phyloP scores from a whole-genome alignment of 2,113 vertebrate genomes.

The Gavialis gangeticus region DNA sequence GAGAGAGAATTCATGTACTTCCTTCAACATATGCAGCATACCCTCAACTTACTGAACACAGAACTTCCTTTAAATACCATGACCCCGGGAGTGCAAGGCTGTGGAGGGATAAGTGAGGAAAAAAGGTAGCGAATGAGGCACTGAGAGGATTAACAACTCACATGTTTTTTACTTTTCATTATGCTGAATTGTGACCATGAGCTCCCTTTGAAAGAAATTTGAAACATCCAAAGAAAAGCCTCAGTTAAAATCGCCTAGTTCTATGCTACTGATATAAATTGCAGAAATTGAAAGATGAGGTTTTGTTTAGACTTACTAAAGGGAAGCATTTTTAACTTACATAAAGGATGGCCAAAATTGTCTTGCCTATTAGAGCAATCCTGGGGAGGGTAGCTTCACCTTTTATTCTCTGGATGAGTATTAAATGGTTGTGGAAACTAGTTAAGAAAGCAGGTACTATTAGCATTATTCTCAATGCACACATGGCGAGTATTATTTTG shows the following conservation, averaged over 20 bases:
- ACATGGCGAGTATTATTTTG: neutral
- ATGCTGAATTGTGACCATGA: neutral
- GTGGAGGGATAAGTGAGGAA: neutral
- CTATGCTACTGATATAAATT: neutral
- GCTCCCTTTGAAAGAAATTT: neutral
- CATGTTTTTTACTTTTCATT: neutral
- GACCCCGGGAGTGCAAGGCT: neutral
- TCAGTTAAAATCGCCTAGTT: neutral
- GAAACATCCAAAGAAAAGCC: neutral
- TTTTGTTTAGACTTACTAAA: neutral
- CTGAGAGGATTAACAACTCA: neutral
- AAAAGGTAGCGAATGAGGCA: accelerated
- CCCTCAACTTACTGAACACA: neutral
- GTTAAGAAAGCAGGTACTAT: neutral
- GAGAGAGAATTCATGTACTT: neutral
- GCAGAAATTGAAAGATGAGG: neutral
- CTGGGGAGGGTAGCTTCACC: neutral
- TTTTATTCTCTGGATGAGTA: neutral
- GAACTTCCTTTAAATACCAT: neutral
- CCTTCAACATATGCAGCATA: accelerated
- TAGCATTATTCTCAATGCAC: neutral
- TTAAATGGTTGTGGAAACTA: neutral
- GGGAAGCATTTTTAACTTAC: neutral
- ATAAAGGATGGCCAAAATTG: neutral
- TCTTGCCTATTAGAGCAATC: neutral